Percentiles rank a stretch among this genome's conserved stretches.
Evolutionary conservation across 2,113 vertebrate species (phyloP).

Genomic region (Anoura caudifer): DNA sequence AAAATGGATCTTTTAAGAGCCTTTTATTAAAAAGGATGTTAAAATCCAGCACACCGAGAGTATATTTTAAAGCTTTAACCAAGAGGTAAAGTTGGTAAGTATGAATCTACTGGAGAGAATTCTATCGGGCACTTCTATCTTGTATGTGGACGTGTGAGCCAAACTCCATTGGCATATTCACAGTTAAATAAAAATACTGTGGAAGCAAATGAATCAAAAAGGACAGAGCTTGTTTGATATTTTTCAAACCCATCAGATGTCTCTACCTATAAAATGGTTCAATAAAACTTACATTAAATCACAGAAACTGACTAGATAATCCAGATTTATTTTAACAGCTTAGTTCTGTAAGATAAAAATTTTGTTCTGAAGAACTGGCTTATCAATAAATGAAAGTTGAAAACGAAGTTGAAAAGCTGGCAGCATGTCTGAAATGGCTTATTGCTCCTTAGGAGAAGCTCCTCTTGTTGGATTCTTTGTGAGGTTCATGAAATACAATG

Average conservation of each 20-base stretch:
- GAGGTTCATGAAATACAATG: slow-evolving; percentile 30
- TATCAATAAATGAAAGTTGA: neutral
- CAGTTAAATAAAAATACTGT: neutral
- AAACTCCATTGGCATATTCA: neutral
- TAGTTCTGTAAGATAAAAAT: slow-evolving; percentile 27
- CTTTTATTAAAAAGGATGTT: slow-evolving; percentile 7
- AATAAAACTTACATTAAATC: neutral
- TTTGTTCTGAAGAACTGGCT: slow-evolving; percentile 38
- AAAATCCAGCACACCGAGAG: neutral
- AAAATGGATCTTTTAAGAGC: neutral
- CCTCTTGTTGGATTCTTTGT: slow-evolving; percentile 16
- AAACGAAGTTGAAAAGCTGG: neutral
- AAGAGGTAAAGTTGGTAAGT: neutral
- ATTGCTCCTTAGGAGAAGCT: slow-evolving; percentile 30
- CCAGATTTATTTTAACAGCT: neutral
- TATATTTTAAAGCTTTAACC: neutral
- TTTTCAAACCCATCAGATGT: neutral
- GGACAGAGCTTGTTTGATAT: neutral
- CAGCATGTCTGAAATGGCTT: slow-evolving; percentile 24
- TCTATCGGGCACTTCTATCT: neutral
- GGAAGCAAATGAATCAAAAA: slow-evolving; percentile 25
- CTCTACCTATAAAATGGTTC: neutral
- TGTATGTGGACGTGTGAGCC: neutral
- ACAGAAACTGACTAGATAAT: neutral
- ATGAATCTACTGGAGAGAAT: neutral